Percentiles rank a stretch among this genome's conserved stretches.
Conservation (phyloP, 2,888 invertebrate genomes). For the Plagodis dolabraria region DNA sequence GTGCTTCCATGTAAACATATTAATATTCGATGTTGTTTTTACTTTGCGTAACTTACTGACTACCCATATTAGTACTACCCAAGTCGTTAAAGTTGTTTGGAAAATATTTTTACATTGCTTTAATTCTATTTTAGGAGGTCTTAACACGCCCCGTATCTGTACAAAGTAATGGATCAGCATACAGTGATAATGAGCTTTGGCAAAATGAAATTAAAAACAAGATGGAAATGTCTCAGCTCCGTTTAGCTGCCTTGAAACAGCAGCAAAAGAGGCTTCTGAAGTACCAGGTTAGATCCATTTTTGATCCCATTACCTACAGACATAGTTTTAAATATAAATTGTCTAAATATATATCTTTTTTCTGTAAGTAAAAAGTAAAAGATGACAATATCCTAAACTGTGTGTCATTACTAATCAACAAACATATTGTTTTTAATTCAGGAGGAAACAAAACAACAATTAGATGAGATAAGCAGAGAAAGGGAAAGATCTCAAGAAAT, state of each 20-base stretch:
- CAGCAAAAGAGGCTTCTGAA: conserved; percentile 82
- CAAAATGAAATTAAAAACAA: conserved; percentile 85
- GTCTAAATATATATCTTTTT: too few relatives aligned
- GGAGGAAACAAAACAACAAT: conserved; percentile 80
- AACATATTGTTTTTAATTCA: conserved; percentile 32
- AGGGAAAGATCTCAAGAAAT: conserved; percentile 70
- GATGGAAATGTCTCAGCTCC: conserved; percentile 86
- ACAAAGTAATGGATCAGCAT: conserved; percentile 78
- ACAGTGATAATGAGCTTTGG: conserved; percentile 82
- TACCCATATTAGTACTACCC: neutral
- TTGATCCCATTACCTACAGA: too few relatives aligned
- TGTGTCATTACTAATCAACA: neutral
- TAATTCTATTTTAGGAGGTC: conserved; percentile 59
- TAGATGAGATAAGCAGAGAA: conserved; percentile 76
- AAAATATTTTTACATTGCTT: conserved; percentile 7
- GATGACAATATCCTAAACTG: neutral
- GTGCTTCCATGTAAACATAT: conserved; percentile 3
- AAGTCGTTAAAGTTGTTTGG: neutral
- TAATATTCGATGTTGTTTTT: conserved; percentile 25
- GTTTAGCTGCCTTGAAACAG: conserved; percentile 84
- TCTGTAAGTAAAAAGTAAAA: too few relatives aligned
- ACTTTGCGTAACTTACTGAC: conserved; percentile 17
- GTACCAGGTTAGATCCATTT: conserved; percentile 65
- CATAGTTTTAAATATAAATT: too few relatives aligned
- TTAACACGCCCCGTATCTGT: conserved; percentile 77